Conservation (phyloP, 2,113 vertebrate species). For the Pseudorasbora parva region DNA sequence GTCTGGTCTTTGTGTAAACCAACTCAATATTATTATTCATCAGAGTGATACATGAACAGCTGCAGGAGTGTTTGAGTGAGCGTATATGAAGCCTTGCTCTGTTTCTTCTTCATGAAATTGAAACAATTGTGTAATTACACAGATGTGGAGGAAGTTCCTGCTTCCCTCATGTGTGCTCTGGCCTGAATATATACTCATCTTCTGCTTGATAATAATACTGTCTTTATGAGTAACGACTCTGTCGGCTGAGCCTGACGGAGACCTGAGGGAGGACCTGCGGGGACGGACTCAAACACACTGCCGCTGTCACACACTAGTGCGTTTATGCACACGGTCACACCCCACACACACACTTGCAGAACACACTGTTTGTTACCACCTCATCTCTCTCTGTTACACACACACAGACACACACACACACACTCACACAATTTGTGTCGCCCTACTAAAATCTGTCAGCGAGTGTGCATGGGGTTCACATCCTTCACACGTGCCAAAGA, state of each 20-base stretch:
- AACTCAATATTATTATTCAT: not conserved
- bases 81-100: slow-evolving; percentile 35
- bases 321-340: slow-evolving; percentile 41
- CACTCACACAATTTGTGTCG: slow-evolving; percentile 39
- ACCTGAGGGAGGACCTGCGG: slow-evolving; percentile 79
- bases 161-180: slow-evolving; percentile 42
- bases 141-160: slow-evolving; percentile 7
- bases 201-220: slow-evolving; percentile 88
- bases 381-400: slow-evolving; percentile 17
- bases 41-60: slow-evolving; percentile 6
- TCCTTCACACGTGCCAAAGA: slow-evolving; percentile 64
- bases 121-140: not conserved
- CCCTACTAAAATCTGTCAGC: slow-evolving; percentile 66
- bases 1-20: not conserved
- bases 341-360: slow-evolving; percentile 28
- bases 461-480: slow-evolving; percentile 57
- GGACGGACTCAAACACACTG: slow-evolving; percentile 62
- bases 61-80: slow-evolving; percentile 29
- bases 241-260: slow-evolving; percentile 79
- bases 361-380: not conserved
- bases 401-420: no score
- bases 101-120: not conserved
- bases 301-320: slow-evolving; percentile 58
- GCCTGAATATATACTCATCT: slow-evolving; percentile 84
- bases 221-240: slow-evolving; percentile 85